phyloP scores from a whole-genome alignment of 2,888 invertebrate genomes.

The Eupithecia pulchellata region DNA sequence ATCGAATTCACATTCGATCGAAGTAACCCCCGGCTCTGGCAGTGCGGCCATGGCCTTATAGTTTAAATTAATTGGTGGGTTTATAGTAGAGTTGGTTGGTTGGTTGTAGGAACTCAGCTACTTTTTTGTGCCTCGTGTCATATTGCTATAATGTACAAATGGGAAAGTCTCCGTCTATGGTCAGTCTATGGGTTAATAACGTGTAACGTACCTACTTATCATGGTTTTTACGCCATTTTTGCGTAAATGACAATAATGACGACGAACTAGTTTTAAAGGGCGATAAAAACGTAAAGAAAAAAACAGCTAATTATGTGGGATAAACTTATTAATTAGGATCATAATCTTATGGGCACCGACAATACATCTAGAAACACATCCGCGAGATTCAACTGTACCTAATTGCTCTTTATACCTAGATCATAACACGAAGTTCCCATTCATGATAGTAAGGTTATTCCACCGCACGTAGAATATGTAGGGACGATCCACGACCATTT shows the following conservation, averaged over 20 bases:
- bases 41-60: slow-evolving; percentile 9
- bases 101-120: slow-evolving; percentile 45
- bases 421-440: slow-evolving; percentile 70
- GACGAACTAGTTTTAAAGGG: too few relatives aligned
- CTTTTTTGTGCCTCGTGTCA: background rate
- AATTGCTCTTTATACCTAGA: background rate
- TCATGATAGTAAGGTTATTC: slow-evolving; percentile 71
- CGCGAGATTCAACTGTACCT: background rate
- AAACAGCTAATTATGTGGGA: background rate
- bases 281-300: background rate
- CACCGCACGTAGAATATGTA: slow-evolving; percentile 78
- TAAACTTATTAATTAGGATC: background rate
- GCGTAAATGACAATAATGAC: too few relatives aligned
- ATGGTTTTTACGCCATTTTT: too few relatives aligned
- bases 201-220: background rate
- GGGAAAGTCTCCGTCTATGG: too few relatives aligned
- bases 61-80: slow-evolving; percentile 8
- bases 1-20: background rate
- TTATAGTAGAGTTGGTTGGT: slow-evolving; percentile 35
- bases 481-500: slow-evolving; percentile 67
- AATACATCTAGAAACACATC: background rate
- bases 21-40: background rate
- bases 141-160: too few relatives aligned
- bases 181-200: too few relatives aligned
- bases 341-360: background rate